Evolutionary conservation across 2,113 vertebrate species (phyloP).

Genomic region (Accipiter virgatus): DNA sequence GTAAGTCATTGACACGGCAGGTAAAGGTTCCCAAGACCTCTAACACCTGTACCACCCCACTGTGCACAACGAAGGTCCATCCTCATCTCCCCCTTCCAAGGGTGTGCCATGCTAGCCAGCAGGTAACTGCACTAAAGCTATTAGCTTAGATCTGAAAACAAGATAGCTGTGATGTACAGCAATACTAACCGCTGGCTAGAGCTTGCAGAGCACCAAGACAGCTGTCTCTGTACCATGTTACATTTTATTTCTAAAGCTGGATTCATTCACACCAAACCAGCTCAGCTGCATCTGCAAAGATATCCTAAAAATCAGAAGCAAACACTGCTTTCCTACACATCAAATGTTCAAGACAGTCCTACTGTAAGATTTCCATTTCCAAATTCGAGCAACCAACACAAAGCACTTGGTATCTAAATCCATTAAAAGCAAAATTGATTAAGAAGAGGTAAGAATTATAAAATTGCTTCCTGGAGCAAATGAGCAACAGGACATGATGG

Average conservation of each 20-base stretch:
- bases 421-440: background rate
- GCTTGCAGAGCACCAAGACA: background rate
- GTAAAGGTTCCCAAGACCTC: background rate
- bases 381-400: background rate
- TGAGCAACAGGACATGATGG: background rate
- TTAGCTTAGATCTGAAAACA: background rate
- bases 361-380: background rate
- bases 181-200: fast-evolving
- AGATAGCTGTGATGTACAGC: background rate
- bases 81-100: background rate
- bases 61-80: fast-evolving
- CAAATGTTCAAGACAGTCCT: background rate
- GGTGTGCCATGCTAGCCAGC: fast-evolving
- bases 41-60: no score
- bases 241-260: background rate
- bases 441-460: background rate
- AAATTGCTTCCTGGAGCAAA: background rate
- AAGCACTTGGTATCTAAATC: background rate
- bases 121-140: background rate
- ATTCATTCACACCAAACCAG: background rate
- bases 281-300: background rate
- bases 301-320: background rate
- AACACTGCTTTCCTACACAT: background rate
- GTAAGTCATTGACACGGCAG: background rate
- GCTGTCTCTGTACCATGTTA: background rate